phyloP scores from a whole-genome alignment of 2,888 invertebrate species.

The Limulus polyphemus region DNA sequence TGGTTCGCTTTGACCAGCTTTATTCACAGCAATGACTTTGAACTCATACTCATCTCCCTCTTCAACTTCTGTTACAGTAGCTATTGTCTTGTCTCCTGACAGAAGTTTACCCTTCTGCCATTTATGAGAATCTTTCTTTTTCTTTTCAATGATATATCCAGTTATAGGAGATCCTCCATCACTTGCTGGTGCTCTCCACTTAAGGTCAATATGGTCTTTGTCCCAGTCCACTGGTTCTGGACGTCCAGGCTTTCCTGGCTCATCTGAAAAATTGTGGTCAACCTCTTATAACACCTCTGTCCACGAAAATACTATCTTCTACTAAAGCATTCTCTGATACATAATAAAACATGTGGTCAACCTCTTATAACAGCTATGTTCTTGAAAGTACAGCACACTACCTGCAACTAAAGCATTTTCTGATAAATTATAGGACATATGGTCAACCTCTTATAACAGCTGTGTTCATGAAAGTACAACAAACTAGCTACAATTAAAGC shows the following conservation, averaged over 20 bases:
- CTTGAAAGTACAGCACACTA: no score
- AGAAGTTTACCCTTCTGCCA: slow-evolving; percentile 82
- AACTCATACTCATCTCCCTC: slow-evolving; percentile 66
- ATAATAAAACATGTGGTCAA: no score
- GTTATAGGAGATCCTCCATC: slow-evolving; percentile 95
- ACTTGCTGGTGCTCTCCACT: slow-evolving; percentile 81
- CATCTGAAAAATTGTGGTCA: slow-evolving; percentile 48
- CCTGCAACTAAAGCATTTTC: no score
- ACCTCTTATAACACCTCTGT: no score
- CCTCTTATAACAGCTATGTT: no score
- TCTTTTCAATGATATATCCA: slow-evolving; percentile 81
- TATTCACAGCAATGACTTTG: slow-evolving; percentile 85
- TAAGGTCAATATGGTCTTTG: slow-evolving; percentile 84
- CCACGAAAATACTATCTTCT: no score
- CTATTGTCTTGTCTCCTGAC: slow-evolving; percentile 70
- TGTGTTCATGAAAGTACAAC: no score
- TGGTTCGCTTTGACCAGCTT: slow-evolving; percentile 69
- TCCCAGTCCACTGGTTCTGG: slow-evolving; percentile 93
- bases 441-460: no score
- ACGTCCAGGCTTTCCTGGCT: slow-evolving; percentile 81
- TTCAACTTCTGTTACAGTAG: slow-evolving; percentile 72
- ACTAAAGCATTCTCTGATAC: no score
- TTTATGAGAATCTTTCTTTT: slow-evolving; percentile 74
- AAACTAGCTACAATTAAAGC: no score
- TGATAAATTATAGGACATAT: no score